Percentiles rank a stretch among this genome's conserved stretches.
phyloP scores from a whole-genome alignment of 2,113 vertebrate genomes.

The Ursus arctos region DNA sequence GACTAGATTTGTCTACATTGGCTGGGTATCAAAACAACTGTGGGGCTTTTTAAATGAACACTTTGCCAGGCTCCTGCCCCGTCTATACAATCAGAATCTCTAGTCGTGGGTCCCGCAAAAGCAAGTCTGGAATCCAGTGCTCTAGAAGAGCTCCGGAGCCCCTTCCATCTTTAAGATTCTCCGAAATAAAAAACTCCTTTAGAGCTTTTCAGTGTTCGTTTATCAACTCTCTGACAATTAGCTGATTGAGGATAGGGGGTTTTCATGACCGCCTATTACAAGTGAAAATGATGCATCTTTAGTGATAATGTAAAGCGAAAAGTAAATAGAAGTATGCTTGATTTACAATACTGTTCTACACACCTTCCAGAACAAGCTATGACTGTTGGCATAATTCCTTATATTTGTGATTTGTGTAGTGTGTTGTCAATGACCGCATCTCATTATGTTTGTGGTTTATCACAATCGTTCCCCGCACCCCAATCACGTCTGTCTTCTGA shows the following conservation, averaged over 20 bases:
- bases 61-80: neutral
- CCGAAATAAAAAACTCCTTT: neutral
- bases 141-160: neutral
- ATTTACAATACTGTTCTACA: neutral
- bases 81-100: neutral
- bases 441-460: neutral
- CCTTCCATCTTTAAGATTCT: neutral
- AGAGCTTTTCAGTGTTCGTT: neutral
- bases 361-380: neutral
- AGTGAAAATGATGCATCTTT: conserved; percentile 15
- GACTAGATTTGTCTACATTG: neutral
- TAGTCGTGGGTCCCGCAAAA: neutral
- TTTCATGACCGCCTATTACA: neutral
- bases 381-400: neutral
- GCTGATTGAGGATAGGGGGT: neutral
- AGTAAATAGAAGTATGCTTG: neutral
- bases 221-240: neutral
- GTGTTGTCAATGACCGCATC: neutral
- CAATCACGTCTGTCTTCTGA: neutral
- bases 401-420: neutral
- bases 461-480: rapidly evolving
- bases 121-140: neutral
- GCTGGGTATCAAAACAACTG: neutral
- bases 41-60: neutral
- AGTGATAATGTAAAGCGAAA: neutral